Percentiles rank a stretch among this genome's conserved stretches.
These are phyloP conservation scores for Pandion haliaetus DNA, from an alignment of 2,113 vertebrate species.

Conservation along the genomic window DNA sequence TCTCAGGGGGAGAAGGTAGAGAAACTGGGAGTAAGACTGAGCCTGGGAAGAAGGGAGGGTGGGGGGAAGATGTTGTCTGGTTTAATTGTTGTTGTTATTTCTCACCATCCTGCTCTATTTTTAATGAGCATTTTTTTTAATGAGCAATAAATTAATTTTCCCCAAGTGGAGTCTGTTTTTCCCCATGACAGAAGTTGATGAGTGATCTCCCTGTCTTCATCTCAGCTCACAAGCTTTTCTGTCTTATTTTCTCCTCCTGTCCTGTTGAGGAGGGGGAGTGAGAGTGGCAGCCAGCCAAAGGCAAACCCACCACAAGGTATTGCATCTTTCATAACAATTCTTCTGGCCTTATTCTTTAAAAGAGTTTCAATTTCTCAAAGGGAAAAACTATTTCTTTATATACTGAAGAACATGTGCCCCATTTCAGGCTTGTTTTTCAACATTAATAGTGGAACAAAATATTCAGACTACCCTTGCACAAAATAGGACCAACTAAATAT, in stretches of 20 bases:
- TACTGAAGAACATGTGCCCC: neutral
- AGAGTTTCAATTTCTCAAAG: neutral
- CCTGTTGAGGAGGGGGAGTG: neutral
- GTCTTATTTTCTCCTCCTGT: neutral
- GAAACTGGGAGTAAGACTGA: fast-evolving
- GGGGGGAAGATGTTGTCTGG: fast-evolving
- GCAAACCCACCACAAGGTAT: neutral
- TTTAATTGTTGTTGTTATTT: neutral
- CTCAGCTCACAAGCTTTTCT: neutral
- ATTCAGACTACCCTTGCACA: neutral
- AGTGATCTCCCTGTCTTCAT: neutral
- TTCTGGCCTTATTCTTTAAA: neutral
- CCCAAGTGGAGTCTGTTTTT: neutral
- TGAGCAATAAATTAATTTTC: neutral
- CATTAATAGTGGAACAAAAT: neutral
- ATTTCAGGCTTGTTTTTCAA: neutral
- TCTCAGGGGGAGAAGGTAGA: fast-evolving
- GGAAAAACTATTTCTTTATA: neutral
- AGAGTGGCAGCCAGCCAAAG: neutral
- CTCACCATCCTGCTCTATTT: neutral
- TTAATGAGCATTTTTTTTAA: neutral
- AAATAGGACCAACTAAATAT: neutral
- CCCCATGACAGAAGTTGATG: neutral
- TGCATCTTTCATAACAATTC: neutral
- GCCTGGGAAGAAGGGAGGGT: neutral